phyloP scores from a whole-genome alignment of 2,888 invertebrate genomes.

The Micropterix aruncella region DNA sequence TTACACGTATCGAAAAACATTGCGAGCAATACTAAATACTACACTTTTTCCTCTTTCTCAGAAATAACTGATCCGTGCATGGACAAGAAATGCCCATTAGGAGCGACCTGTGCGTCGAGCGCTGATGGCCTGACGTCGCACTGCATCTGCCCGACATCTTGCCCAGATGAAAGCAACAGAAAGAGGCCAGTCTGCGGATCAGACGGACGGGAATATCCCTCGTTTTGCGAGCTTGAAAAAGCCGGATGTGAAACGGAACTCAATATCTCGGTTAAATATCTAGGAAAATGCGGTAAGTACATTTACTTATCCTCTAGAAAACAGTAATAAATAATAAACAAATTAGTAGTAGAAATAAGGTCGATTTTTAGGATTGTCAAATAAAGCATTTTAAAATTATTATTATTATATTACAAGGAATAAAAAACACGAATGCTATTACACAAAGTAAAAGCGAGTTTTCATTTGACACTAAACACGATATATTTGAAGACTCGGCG shows the following conservation, averaged over 20 bases:
- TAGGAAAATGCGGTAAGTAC: conserved; percentile 75
- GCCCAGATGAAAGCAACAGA: conserved; percentile 45
- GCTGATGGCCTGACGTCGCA: conserved; percentile 47
- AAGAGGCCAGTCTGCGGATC: conserved; percentile 79
- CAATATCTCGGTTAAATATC: conserved; percentile 66
- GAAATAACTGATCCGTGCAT: conserved; percentile 61
- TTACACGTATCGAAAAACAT: no score
- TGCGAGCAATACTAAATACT: no score
- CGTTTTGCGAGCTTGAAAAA: conserved; percentile 73
- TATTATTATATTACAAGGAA: background rate
- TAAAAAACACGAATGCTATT: no score
- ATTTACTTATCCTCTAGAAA: conserved; percentile 1
- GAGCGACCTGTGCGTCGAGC: conserved; percentile 48
- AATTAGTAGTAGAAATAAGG: conserved; percentile 3
- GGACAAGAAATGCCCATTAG: conserved; percentile 50
- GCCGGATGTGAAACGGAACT: conserved; percentile 61
- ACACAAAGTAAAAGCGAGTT: no score
- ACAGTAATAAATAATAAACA: no score
- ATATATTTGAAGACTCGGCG: no score
- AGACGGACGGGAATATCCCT: conserved; percentile 75
- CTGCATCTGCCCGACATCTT: conserved; percentile 21
- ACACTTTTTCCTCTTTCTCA: no score
- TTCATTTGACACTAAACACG: no score
- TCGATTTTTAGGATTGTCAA: conserved; percentile 1
- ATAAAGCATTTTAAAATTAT: background rate